Conservation (phyloP, 2,888 invertebrate genomes). For the Anoncus sp. region DNA sequence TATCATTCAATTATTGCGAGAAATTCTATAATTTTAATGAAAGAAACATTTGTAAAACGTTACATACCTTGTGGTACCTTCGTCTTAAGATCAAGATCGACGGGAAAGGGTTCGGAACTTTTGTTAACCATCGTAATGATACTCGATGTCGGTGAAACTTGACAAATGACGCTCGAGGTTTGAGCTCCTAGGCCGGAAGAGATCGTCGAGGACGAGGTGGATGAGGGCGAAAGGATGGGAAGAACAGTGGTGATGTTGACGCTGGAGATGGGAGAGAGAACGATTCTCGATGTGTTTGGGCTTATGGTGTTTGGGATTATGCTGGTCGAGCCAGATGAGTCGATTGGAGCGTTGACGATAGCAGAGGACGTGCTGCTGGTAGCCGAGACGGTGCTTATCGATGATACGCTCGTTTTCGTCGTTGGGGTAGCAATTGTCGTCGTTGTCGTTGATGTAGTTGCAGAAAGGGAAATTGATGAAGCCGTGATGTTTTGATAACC, state of each 20-base stretch:
- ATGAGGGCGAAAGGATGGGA: slow-evolving; percentile 49
- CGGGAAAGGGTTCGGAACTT: slow-evolving; percentile 73
- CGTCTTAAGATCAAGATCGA: slow-evolving; percentile 78
- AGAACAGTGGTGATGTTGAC: slow-evolving; percentile 51
- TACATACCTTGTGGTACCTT: slow-evolving; percentile 66
- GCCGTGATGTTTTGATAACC: slow-evolving; percentile 68
- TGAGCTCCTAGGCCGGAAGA: slow-evolving; percentile 65
- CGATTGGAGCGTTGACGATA: slow-evolving; percentile 60
- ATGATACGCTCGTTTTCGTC: slow-evolving; percentile 60
- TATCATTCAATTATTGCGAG: neutral
- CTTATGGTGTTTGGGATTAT: slow-evolving; percentile 59
- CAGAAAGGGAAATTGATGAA: slow-evolving; percentile 50
- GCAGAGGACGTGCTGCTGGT: slow-evolving; percentile 56
- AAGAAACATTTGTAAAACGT: neutral
- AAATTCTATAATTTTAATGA: neutral
- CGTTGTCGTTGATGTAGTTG: slow-evolving; percentile 54
- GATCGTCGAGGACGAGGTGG: slow-evolving; percentile 39
- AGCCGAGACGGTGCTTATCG: slow-evolving; percentile 48
- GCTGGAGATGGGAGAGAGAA: slow-evolving; percentile 43
- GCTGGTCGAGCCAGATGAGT: slow-evolving; percentile 63
- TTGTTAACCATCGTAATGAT: slow-evolving; percentile 64
- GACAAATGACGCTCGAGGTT: slow-evolving; percentile 72
- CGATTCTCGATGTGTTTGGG: slow-evolving; percentile 61
- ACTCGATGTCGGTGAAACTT: slow-evolving; percentile 64
- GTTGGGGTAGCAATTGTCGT: slow-evolving; percentile 58